Evolutionary conservation across 1,140 invertebrate genomes (phyloP).

Genomic region (Daktulosphaira vitifoliae): DNA sequence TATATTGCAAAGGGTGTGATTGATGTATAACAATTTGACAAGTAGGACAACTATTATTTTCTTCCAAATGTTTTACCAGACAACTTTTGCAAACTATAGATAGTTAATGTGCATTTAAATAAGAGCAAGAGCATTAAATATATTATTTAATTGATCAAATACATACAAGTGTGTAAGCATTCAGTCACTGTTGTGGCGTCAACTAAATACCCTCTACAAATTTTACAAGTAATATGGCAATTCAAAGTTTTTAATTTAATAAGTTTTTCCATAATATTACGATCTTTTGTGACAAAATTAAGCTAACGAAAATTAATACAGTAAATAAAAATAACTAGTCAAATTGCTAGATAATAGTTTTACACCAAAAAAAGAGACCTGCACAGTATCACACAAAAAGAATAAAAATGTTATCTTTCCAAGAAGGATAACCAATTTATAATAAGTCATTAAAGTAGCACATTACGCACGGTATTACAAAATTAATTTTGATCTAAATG

Average conservation of each 20-base stretch:
- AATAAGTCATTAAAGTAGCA: no score
- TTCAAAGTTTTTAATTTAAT: constrained; percentile 87
- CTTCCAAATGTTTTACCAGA: constrained; percentile 92
- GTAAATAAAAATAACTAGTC: no score
- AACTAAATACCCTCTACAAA: constrained; percentile 92
- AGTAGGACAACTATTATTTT: constrained; percentile 93
- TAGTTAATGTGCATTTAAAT: no score
- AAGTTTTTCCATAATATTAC: constrained; percentile 25
- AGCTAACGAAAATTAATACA: no score
- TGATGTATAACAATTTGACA: constrained; percentile 96
- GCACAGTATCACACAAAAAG: no score
- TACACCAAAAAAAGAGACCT: no score
- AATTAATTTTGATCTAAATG: no score
- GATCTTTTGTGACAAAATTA: no score
- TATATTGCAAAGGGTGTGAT: constrained; percentile 91
- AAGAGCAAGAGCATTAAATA: constrained; percentile 26
- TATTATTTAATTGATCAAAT: constrained; percentile 11
- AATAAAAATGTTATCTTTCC: no score
- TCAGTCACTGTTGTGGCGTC: constrained; percentile 96
- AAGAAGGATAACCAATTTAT: no score
- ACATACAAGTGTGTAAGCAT: constrained; percentile 93
- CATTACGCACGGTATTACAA: no score
- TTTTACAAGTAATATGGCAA: constrained; percentile 87
- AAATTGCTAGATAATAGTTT: no score
- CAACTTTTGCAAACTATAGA: constrained; percentile 92